Base-by-base conservation (phyloP, 53 echinoderm and acorn worm species). In the Glandiceps talaboti region DNA sequence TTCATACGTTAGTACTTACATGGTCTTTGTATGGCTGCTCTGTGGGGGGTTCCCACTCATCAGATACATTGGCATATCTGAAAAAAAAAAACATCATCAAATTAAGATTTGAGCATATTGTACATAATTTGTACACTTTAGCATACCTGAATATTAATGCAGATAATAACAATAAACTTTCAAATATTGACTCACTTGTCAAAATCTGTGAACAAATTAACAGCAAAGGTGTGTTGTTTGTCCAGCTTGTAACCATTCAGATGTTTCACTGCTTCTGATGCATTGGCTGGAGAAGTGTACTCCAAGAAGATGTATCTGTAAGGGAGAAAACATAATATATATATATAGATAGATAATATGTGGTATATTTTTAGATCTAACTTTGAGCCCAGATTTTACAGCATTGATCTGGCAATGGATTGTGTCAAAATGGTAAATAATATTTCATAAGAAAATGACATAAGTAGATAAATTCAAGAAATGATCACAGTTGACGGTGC, bases 211-310 rank as follows among this genome's bases (percentile, higher is more conserved):
- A 97, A 90, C 30, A 97, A 82, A 75, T 97, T 97, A 33, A 97
- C 97, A 29, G 97, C 80, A 75, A 97, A 97, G 12, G 88, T 93
- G 45, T 97, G 97, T 20, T 84, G 89, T 79, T 97, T 97, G 84
- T 97, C 93, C 81, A 97, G 81, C 82, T 91, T 91, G 86, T 97
- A 97, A 0, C 97, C 97, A 64, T 89, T 89, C 86, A 97, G 86
- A 64, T 89, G 90, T 31, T 91, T 97, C 30, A 91, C 91, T 14
- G 97, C 97, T 76, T 91, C 85, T 1, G 86, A 82, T 28, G 97
- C 97, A 76, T 97, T 89, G 6, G 83, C 91, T 77, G 87, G 93
- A 25, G 93, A 87, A n/a, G 83, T 85, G 73, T 86, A 97, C 73
- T 97, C 97, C 81, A 97, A 74, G 77, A 97, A 96, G 26, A 88